A percentile compares a stretch with the other conserved stretches of the same genome.
phyloP scores from a whole-genome alignment of 2,888 invertebrate species.

The Morinoia aosen region DNA sequence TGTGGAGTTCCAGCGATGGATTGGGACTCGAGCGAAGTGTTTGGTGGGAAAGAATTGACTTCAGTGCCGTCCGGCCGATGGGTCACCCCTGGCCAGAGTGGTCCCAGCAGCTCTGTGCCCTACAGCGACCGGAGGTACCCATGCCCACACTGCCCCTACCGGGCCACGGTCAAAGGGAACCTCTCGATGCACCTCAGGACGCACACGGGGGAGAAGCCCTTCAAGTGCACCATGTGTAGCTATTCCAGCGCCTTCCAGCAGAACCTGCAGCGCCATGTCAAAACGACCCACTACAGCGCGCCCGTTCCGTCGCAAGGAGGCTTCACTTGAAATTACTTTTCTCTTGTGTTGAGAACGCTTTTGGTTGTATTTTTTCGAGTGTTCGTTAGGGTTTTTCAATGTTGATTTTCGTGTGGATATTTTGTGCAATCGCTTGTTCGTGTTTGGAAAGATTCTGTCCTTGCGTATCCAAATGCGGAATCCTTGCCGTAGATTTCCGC shows the following conservation, averaged over 20 bases:
- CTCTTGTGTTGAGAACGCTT: background rate
- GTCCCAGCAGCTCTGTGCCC: conserved; percentile 38
- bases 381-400: background rate
- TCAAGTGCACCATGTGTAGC: conserved; percentile 16
- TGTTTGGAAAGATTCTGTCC: background rate
- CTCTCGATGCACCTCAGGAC: conserved; percentile 38
- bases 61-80: background rate
- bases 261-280: conserved; percentile 43
- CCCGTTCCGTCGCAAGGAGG: background rate
- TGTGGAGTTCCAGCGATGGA: background rate
- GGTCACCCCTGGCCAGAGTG: background rate
- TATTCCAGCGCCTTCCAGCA: conserved; percentile 47
- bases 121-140: conserved; percentile 28
- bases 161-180: conserved; percentile 44
- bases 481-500: background rate
- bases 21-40: background rate
- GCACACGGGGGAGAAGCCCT: conserved; percentile 51
- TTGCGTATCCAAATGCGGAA: too few relatives aligned
- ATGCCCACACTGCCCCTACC: conserved; percentile 25
- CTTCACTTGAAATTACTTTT: background rate
- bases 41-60: background rate
- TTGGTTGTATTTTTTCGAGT: background rate
- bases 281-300: background rate
- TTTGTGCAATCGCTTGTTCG: background rate
- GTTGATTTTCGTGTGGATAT: background rate